Evolutionary conservation across 2,797 vertebrate species (phyloP).

Genomic region (Chelmon rostratus): DNA sequence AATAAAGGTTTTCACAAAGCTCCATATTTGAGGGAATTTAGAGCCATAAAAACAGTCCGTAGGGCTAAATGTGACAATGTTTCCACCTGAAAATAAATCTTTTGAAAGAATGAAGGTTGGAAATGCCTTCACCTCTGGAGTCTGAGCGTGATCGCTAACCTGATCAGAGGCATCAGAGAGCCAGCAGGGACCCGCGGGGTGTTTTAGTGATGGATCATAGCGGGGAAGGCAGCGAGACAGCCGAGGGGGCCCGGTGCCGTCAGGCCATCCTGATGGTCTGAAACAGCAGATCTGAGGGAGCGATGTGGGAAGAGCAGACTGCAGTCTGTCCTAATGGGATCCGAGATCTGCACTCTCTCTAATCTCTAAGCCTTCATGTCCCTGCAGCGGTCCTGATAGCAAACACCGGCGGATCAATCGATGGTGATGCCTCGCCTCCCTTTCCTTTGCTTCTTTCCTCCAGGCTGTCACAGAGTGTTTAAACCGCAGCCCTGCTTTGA

Average conservation of each 20-base stretch:
- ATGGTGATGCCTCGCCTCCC: slow-evolving; percentile 12
- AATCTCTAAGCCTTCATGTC: slow-evolving; percentile 60
- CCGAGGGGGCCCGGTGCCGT: slow-evolving; percentile 30
- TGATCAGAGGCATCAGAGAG: slow-evolving; percentile 59
- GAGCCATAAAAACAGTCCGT: neutral
- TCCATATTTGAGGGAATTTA: neutral
- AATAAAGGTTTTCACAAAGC: neutral
- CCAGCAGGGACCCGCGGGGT: slow-evolving; percentile 42
- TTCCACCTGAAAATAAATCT: slow-evolving; percentile 42
- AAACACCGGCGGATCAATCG: slow-evolving; percentile 54
- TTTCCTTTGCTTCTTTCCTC: slow-evolving; percentile 43
- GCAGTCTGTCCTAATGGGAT: slow-evolving; percentile 58
- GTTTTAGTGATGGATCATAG: slow-evolving; percentile 66
- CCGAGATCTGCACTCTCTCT: slow-evolving; percentile 53
- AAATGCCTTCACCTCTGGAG: slow-evolving; percentile 40
- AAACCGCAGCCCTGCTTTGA: slow-evolving; percentile 34
- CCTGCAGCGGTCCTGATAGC: slow-evolving; percentile 59
- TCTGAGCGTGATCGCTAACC: slow-evolving; percentile 33
- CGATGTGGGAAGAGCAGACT: slow-evolving; percentile 45
- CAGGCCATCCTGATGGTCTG: slow-evolving; percentile 52
- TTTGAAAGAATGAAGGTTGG: slow-evolving; percentile 38
- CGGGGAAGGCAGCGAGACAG: slow-evolving; percentile 20
- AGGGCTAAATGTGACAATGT: slow-evolving; percentile 5
- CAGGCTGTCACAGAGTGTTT: slow-evolving; percentile 43
- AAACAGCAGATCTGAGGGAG: slow-evolving; percentile 65